Evolutionary conservation across 2,113 vertebrate species (phyloP).

Genomic region (Laticauda colubrina): DNA sequence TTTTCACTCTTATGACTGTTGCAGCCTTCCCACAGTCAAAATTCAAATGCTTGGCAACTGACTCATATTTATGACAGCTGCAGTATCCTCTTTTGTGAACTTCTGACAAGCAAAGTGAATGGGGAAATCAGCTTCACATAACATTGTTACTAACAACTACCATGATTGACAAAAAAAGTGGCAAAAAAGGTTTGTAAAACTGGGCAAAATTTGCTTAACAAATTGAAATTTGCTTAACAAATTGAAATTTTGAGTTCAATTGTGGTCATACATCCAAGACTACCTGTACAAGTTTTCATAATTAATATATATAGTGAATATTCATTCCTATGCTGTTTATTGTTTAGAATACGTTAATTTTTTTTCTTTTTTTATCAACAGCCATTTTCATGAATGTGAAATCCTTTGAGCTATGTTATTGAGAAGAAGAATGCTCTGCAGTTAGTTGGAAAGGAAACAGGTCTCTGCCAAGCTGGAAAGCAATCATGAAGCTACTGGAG

Average conservation of each 20-base stretch:
- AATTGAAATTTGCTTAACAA: background rate
- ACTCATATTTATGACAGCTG: background rate
- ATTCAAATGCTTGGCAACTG: background rate
- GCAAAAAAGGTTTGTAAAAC: background rate
- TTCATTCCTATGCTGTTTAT: conserved; percentile 62
- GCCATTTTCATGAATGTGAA: conserved; percentile 80
- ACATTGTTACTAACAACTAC: background rate
- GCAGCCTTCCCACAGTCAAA: background rate
- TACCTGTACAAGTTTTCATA: conserved; percentile 68
- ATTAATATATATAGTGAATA: conserved; percentile 69
- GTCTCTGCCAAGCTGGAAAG: conserved; percentile 74
- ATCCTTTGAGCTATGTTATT: conserved; percentile 76
- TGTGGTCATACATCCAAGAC: background rate
- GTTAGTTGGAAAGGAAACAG: conserved; percentile 68
- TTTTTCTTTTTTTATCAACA: conserved; percentile 67
- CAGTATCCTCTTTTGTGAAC: background rate
- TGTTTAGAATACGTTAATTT: conserved; percentile 67
- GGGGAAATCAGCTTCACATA: background rate
- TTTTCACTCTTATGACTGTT: background rate
- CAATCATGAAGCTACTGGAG: conserved; percentile 75
- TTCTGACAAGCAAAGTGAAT: background rate
- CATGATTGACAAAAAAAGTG: background rate
- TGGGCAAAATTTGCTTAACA: background rate
- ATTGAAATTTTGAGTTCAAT: background rate
- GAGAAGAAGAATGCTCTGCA: conserved; percentile 71